Evolutionary conservation across 2,113 vertebrate genomes (phyloP).

Genomic region (Equus quagga): DNA sequence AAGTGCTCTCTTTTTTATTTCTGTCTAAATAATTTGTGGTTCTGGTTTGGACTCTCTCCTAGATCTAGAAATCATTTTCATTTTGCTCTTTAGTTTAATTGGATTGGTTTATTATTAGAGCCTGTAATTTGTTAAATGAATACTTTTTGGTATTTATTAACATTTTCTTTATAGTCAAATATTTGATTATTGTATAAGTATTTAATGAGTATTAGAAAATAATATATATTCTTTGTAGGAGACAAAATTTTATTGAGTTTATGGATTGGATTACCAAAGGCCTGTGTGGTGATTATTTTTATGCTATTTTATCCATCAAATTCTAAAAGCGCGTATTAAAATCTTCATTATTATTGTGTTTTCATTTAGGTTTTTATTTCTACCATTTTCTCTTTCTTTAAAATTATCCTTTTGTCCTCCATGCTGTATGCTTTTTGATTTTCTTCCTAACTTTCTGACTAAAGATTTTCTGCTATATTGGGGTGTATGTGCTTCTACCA

Average conservation of each 20-base stretch:
- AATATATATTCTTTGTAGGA: neutral
- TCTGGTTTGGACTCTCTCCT: neutral
- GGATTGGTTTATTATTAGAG: neutral
- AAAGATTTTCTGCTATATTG: neutral
- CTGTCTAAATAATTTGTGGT: neutral
- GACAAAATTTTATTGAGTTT: neutral
- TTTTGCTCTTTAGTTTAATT: neutral
- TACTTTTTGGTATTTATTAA: neutral
- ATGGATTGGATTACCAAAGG: neutral
- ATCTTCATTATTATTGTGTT: neutral
- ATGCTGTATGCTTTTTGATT: neutral
- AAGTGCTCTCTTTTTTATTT: neutral
- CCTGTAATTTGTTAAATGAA: neutral
- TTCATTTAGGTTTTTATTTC: constrained; percentile 30
- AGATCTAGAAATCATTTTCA: neutral
- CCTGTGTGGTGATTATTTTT: neutral
- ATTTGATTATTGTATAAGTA: neutral
- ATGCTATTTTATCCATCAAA: neutral
- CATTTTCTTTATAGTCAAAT: neutral
- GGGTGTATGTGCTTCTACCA: neutral
- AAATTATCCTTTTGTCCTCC: neutral
- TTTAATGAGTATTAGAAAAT: neutral
- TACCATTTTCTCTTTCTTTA: neutral
- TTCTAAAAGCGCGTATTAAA: constrained; percentile 2
- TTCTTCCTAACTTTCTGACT: neutral